Base-by-base conservation (phyloP, 2,888 invertebrate genomes). In the Amblyjoppa proteus region DNA sequence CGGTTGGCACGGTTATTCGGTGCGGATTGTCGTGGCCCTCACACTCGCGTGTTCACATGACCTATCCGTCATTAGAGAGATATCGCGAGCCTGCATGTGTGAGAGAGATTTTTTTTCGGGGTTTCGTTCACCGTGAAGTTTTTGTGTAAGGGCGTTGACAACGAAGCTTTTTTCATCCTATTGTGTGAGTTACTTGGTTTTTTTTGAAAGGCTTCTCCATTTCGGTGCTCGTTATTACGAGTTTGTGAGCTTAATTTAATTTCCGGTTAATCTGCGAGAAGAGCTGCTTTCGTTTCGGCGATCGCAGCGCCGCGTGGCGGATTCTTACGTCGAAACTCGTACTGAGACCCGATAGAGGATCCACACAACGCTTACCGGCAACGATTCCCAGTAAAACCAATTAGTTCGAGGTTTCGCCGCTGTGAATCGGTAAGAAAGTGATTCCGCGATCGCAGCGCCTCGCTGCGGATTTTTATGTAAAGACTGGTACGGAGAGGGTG, bases 61-160 rank as follows among this genome's bases (percentile, higher is more conserved):
- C 58, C 28, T 28, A 58, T 58, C 58, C 58, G 28, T 58, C 58
- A 58, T 58, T 58, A 58, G 58, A 58, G 58, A 13, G 28, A 58
- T 58, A 58, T 28, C 28, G 28, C 28, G 58, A 25, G 4, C 58
- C 25, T 13, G 45, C 4, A 13, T 28, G 58, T 28, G 58, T 28
- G 25, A 9, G 28, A 58, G 25, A 58, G 58, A 0, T 28, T 28
- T 58, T 28, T 58, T 58, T 13, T 58, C 28, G 58, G 1, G 28
- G 28, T n/a, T 28, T 28, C 28, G 58, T 58, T 58, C 28, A 58
- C 58, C 58, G 28, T 13, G 28, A 58, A 28, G 58, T 58, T 58
- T 56, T 28, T 28, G 58, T 28, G 58, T 58, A 28, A 28, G 13
- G 25, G 28, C 13, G 13, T 28, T 58, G 13, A 28, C 28, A 58